Conservation (phyloP, 92 coral and sea anemone species). For the Palythoa caribaeorum region DNA sequence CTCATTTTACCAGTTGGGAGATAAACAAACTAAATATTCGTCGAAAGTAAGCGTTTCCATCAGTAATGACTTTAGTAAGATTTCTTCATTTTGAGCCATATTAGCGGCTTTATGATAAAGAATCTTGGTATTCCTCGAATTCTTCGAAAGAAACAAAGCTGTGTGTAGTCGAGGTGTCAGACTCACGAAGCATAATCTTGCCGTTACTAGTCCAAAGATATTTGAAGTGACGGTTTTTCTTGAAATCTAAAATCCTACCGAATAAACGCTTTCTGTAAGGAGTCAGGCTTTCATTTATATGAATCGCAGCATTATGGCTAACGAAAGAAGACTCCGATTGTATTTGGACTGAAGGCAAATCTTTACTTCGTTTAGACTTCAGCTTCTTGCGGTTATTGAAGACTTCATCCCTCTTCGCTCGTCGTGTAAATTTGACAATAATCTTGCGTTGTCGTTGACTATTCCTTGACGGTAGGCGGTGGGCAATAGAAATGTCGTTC, state of each 20-base stretch:
- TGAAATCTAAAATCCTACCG: constrained; percentile 19
- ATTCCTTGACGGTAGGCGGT: constrained; percentile 21
- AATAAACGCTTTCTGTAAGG: constrained; percentile 13
- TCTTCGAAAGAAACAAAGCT: constrained; percentile 16
- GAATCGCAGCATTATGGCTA: constrained; percentile 1
- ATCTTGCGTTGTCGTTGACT: constrained; percentile 26
- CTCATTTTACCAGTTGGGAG: not conserved
- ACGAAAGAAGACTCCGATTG: constrained; percentile 5
- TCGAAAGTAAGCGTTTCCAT: too few relatives aligned
- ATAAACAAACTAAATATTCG: too few relatives aligned
- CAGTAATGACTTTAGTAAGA: not conserved
- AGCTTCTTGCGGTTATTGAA: constrained; percentile 14
- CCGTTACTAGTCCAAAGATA: constrained; percentile 44
- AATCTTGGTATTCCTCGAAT: constrained; percentile 29
- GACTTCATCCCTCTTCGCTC: constrained; percentile 17
- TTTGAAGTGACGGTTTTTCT: constrained; percentile 14
- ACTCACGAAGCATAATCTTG: constrained; percentile 25
- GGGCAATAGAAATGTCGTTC: constrained; percentile 22
- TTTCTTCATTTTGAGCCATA: not conserved
- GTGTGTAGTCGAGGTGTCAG: constrained; percentile 12
- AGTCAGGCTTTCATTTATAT: constrained; percentile 22
- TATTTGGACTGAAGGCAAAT: not conserved
- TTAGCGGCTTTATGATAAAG: not conserved
- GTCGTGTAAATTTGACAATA: constrained; percentile 17
- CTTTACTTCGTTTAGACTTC: constrained; percentile 5